Evolutionary conservation across 1,140 invertebrate species (phyloP).

Genomic region (Drosophila nannoptera): DNA sequence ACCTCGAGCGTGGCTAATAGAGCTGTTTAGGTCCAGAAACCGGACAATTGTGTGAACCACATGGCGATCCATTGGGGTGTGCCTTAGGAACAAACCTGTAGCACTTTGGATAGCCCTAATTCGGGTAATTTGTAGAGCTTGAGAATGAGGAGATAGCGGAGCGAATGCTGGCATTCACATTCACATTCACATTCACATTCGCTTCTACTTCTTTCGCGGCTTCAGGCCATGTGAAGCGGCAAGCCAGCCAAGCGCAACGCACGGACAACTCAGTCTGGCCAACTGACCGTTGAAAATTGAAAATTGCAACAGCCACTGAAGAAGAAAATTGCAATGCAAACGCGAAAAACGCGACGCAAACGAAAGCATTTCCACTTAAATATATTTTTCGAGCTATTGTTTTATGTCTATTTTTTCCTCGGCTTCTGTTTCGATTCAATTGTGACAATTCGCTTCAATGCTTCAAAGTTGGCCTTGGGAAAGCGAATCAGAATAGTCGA

Average conservation of each 20-base stretch:
- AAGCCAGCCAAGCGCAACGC: slow-evolving; percentile 56
- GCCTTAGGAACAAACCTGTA: slow-evolving; percentile 57
- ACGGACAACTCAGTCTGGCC: slow-evolving; percentile 52
- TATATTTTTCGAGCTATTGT: slow-evolving; percentile 51
- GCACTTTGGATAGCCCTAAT: slow-evolving; percentile 61
- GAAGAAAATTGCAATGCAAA: slow-evolving; percentile 74
- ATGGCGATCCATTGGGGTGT: slow-evolving; percentile 43
- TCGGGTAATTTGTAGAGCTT: slow-evolving; percentile 63
- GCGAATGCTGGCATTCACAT: too few species aligned
- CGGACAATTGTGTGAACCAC: slow-evolving; percentile 54
- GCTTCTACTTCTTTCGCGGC: background rate
- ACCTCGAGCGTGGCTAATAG: slow-evolving; percentile 36
- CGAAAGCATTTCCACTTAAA: slow-evolving; percentile 54
- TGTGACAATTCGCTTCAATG: slow-evolving; percentile 66
- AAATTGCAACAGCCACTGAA: slow-evolving; percentile 76
- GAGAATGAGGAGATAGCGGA: slow-evolving; percentile 12
- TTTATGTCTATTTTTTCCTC: slow-evolving; percentile 51
- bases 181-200: background rate
- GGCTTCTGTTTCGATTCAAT: slow-evolving; percentile 29
- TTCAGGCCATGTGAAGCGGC: slow-evolving; percentile 5
- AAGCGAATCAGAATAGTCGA: slow-evolving; percentile 52
- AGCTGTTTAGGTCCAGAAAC: slow-evolving; percentile 40
- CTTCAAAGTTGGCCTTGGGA: slow-evolving; percentile 51
- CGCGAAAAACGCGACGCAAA: slow-evolving; percentile 45
- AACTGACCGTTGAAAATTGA: slow-evolving; percentile 79